These are phyloP conservation scores for Eurypyga helias DNA, from an alignment of 2,113 vertebrate species.

Conservation along the genomic window DNA sequence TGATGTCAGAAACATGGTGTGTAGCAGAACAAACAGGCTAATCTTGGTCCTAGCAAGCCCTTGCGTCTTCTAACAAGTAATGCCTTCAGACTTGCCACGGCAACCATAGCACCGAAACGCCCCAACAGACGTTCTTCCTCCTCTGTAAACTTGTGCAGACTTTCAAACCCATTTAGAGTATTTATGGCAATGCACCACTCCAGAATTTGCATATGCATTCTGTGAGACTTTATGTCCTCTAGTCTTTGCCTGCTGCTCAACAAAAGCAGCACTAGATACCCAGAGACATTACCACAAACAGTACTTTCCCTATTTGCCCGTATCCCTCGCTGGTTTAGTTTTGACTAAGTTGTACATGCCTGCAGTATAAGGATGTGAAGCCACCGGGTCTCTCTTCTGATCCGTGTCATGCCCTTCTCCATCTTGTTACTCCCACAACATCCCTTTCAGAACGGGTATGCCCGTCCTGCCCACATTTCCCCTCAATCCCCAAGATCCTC, in stretches of 20 bases:
- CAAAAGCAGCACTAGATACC: neutral
- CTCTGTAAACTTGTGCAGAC: neutral
- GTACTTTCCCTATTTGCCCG: neutral
- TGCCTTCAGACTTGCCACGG: neutral
- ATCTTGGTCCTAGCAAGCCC: neutral
- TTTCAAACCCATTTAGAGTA: neutral
- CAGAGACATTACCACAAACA: neutral
- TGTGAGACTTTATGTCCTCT: neutral
- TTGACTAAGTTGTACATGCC: neutral
- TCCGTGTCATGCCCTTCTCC: neutral
- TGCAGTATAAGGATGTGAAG: neutral
- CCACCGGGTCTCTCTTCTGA: neutral
- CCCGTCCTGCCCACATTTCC: neutral
- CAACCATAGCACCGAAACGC: neutral
- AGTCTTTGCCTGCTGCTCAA: neutral
- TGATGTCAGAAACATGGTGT: neutral
- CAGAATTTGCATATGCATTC: neutral
- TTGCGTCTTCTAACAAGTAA: neutral
- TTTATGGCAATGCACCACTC: neutral
- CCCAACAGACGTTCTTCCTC: neutral
- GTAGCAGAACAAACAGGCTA: neutral
- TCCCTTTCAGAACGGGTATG: neutral
- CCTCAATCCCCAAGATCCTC: neutral
- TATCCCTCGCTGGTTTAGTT: neutral
- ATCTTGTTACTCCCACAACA: neutral